These are phyloP conservation scores for Equus quagga DNA, from an alignment of 2,113 vertebrate genomes.

Conservation along the genomic window DNA sequence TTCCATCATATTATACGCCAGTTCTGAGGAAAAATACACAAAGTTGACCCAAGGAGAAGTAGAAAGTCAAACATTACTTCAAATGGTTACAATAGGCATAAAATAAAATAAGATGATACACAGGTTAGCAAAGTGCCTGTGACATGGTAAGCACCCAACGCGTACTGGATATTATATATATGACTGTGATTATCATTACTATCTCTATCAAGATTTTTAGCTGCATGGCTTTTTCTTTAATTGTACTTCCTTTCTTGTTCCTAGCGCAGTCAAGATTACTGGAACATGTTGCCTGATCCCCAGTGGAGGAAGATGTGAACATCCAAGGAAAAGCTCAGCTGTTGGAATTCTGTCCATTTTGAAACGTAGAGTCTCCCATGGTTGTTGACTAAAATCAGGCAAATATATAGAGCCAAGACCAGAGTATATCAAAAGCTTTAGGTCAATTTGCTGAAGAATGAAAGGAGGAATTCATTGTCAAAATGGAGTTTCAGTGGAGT, in stretches of 20 bases:
- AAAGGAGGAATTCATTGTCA: background rate
- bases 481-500: background rate
- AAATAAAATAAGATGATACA: background rate
- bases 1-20: no score
- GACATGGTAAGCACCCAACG: accelerated
- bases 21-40: background rate
- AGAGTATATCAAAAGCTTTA: no score
- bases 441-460: background rate
- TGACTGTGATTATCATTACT: no score
- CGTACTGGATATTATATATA: accelerated
- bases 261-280: no score
- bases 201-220: background rate
- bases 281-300: accelerated
- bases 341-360: background rate
- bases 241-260: background rate
- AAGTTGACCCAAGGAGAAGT: background rate
- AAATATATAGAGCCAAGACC: no score
- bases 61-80: background rate
- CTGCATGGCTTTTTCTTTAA: background rate
- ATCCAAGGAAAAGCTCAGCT: background rate
- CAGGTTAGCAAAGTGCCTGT: background rate
- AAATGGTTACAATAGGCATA: background rate
- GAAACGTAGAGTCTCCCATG: accelerated
- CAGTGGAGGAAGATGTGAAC: accelerated
- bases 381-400: background rate